A percentile compares a stretch with the other conserved stretches of the same genome.
phyloP scores from a whole-genome alignment of 1,140 invertebrate species.

The Drosophila insularis region DNA sequence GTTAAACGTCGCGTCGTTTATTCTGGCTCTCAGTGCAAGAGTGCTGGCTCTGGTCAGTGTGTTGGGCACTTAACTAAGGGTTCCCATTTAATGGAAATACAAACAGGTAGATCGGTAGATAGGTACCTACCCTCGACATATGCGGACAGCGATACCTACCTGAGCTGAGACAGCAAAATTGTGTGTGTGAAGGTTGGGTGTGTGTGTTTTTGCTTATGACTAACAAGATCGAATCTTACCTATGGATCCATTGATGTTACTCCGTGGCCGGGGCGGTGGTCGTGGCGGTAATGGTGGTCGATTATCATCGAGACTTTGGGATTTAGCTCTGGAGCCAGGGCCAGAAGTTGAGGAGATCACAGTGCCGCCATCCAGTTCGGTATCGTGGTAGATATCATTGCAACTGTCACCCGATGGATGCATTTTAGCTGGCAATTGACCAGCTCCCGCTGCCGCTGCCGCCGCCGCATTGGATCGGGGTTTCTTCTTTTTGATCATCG shows the following conservation, averaged over 20 bases:
- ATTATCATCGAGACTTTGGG: conserved; percentile 64
- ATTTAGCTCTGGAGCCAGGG: conserved; percentile 35
- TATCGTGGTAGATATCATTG: conserved; percentile 72
- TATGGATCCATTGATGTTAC: conserved; percentile 54
- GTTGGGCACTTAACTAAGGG: neutral
- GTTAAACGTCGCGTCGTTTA: no score
- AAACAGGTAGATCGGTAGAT: no score
- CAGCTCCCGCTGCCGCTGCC: conserved; percentile 26
- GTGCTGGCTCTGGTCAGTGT: neutral
- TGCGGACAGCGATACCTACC: neutral
- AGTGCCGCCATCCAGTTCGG: conserved; percentile 59
- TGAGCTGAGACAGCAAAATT: no score
- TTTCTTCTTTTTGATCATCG: conserved; percentile 76
- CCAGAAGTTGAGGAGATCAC: conserved; percentile 40
- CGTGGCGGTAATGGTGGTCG: conserved; percentile 78
- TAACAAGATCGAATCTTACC: conserved; percentile 48
- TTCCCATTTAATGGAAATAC: neutral
- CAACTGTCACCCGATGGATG: conserved; percentile 50
- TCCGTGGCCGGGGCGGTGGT: conserved; percentile 74
- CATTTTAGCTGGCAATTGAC: conserved; percentile 47
- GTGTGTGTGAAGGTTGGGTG: no score
- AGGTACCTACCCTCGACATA: neutral
- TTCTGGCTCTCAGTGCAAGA: no score
- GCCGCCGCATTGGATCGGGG: conserved; percentile 38
- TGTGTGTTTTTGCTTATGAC: neutral